Percentiles rank a stretch among this genome's conserved stretches.
Conservation (phyloP, 2,113 vertebrate species). For the Pontoporia blainvillei region DNA sequence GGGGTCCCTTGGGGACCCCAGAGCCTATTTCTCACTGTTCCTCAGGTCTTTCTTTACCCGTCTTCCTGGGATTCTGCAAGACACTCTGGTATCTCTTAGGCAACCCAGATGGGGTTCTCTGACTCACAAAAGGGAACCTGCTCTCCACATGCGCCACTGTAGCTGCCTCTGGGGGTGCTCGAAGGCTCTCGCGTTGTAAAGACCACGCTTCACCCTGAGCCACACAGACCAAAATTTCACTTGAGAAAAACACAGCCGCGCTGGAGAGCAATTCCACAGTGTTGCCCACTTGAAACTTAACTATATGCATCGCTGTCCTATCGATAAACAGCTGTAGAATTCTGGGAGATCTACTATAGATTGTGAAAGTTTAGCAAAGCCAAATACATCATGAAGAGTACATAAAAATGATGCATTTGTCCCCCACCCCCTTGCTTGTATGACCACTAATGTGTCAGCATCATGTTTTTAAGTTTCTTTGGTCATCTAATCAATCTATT, state of each 20-base stretch:
- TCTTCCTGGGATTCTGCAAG: not conserved
- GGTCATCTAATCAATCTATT: not conserved
- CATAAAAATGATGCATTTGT: not conserved
- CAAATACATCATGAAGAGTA: not conserved
- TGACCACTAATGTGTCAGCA: not conserved
- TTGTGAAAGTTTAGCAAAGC: not conserved
- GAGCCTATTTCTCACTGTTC: not conserved
- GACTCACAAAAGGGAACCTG: not conserved
- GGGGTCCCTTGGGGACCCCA: not conserved
- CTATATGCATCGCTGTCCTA: not conserved
- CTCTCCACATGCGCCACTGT: not conserved
- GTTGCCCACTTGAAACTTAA: not conserved
- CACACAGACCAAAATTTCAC: not conserved
- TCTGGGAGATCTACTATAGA: not conserved
- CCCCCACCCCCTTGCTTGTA: not conserved
- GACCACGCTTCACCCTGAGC: not conserved
- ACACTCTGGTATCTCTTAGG: not conserved
- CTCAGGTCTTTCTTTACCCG: not conserved
- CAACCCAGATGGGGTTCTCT: not conserved
- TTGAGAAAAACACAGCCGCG: not conserved
- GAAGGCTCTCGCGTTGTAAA: fast-evolving
- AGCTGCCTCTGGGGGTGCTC: not conserved
- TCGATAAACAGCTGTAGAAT: not conserved
- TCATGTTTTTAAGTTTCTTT: not conserved
- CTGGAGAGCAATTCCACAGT: not conserved